These are phyloP conservation scores for Oreochromis aureus DNA, from an alignment of 2,113 vertebrate genomes.

Conservation along the genomic window DNA sequence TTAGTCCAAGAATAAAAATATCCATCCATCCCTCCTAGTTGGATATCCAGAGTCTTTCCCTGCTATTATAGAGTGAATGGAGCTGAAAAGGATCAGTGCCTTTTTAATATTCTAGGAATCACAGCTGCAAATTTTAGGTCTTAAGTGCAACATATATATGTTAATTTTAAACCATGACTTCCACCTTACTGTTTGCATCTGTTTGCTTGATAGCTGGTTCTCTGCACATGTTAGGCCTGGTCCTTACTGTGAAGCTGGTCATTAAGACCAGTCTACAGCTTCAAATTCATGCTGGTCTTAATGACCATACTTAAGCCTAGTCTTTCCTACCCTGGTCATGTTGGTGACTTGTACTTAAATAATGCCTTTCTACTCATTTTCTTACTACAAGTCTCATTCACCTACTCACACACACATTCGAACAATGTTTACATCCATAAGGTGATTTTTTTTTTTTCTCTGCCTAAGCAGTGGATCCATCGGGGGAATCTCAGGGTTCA, in stretches of 20 bases:
- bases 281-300: not conserved
- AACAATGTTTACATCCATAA: not conserved
- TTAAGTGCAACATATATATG: not conserved
- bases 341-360: not conserved
- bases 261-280: not conserved
- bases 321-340: not conserved
- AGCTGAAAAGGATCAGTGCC: not conserved
- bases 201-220: accelerated
- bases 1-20: not conserved
- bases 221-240: not conserved
- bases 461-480: not conserved
- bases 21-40: not conserved
- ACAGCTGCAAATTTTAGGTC: not conserved
- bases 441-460: not conserved
- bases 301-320: not conserved
- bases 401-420: not conserved
- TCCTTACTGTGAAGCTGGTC: not conserved
- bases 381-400: not conserved
- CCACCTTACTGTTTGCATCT: not conserved
- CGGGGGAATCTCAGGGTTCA: accelerated
- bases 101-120: not conserved
- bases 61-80: not conserved
- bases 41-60: not conserved
- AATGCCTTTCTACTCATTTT: not conserved
- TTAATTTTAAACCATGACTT: not conserved